Evolutionary conservation across 2,113 vertebrate genomes (phyloP), one percentile per base, ranked within the genome.

Genomic region (Psilopogon haemacephalus): DNA sequence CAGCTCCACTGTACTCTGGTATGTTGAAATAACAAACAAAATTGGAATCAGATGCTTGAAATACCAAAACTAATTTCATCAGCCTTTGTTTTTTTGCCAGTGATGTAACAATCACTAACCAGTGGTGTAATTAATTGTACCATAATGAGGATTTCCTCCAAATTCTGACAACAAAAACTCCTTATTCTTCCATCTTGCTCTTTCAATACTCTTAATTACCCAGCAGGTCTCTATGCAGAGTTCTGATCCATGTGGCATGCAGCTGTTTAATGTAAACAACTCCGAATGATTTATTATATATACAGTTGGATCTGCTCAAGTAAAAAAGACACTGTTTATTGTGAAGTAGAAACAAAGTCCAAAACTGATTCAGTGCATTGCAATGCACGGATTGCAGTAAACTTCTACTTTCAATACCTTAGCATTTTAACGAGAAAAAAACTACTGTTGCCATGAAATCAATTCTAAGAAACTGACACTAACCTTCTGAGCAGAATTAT

Each of bases 21-120:
- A 32, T 95, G 92, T 97, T 97, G 91, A 90, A 81, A 94, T 32
- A 89, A 75, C 82, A 97, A 97, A 97, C 86, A 96, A 42, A 72
- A 75, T 1, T 38, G 24, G 55, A 80, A 93, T 60, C 89, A 89
- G 72, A 91, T 37, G 9, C 73, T 67, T 7, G 62, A 94, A 88
- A 89, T 27, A 72, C 87, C 72, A 19, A 75, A 59, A 77, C 64
- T 7, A 23, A 72, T 75, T 83, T 88, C 15, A 71, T 26, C 40
- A 71, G n/a, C 24, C 48, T 65, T 64, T 55, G 15, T 86, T 89
- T 55, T 42, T 2, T 32, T 2, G 9, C 14, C 7, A 86, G 7
- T 11, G 12, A 63, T 30, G 11, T 20, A 89, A 92, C 8, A 73
- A 79, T 50, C 23, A 35, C 20, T 56, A 35, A 78, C 50, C 19